Conservation (phyloP, 2,797 vertebrate genomes). For the Chaunax sp. region DNA sequence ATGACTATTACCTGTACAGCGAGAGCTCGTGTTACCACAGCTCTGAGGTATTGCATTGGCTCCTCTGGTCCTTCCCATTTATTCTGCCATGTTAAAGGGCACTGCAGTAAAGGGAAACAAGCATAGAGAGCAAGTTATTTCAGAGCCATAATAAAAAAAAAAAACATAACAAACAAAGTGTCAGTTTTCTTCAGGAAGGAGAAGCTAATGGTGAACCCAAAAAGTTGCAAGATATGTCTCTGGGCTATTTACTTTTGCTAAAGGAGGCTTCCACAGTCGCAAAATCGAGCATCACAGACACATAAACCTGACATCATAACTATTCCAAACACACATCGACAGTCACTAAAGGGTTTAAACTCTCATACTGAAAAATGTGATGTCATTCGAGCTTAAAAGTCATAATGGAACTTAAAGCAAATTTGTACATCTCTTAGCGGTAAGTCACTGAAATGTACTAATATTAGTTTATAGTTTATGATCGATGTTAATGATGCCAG, state of each 20-base stretch:
- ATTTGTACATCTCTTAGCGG: too few species aligned
- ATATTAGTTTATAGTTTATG: slow-evolving; percentile 15
- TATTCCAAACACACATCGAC: slow-evolving; percentile 17
- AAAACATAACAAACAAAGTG: background rate
- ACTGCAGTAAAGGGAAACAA: slow-evolving; percentile 48
- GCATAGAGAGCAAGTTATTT: slow-evolving; percentile 14
- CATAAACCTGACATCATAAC: slow-evolving; percentile 10
- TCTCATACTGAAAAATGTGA: slow-evolving; percentile 7
- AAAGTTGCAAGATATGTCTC: background rate
- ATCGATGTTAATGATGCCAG: slow-evolving; percentile 9
- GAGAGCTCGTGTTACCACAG: slow-evolving; percentile 88
- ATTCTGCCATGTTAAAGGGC: slow-evolving; percentile 87
- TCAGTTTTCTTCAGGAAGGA: slow-evolving; percentile 14
- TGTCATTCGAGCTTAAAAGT: slow-evolving; percentile 37
- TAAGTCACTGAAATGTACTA: background rate
- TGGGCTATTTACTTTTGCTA: too few species aligned
- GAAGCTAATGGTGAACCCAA: slow-evolving; percentile 1
- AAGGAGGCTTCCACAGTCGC: too few species aligned
- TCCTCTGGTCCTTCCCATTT: slow-evolving; percentile 99
- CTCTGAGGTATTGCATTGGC: slow-evolving; percentile 94
- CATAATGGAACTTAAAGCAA: slow-evolving; percentile 36
- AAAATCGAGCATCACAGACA: too few species aligned
- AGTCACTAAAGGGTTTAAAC: background rate
- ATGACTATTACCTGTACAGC: slow-evolving; percentile 90
- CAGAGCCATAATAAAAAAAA: slow-evolving; percentile 1